Conservation (phyloP, 2,797 vertebrate species). For the Sebastes reedi region DNA sequence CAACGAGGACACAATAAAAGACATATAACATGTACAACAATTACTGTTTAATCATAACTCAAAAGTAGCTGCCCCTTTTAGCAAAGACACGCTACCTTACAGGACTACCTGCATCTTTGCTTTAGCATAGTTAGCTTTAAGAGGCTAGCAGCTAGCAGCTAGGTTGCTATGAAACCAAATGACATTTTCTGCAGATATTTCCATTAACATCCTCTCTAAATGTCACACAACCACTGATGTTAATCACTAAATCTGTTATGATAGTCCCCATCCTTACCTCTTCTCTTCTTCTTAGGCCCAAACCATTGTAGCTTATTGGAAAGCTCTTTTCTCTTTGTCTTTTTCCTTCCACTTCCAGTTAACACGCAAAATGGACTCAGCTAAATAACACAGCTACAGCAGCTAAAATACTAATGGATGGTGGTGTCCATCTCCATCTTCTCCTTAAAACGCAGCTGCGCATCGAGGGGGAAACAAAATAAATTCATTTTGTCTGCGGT, state of each 20-base stretch:
- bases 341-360: conserved; percentile 79
- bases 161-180: conserved; percentile 49
- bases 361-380: conserved; percentile 78
- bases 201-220: conserved; percentile 44
- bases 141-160: conserved; percentile 66
- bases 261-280: conserved; percentile 79
- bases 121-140: conserved; percentile 40
- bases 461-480: conserved; percentile 44
- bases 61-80: background rate
- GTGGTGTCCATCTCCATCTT: conserved; percentile 34
- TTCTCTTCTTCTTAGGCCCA: conserved; percentile 87
- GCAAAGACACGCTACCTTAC: conserved; percentile 36
- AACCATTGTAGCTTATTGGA: conserved; percentile 87
- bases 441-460: conserved; percentile 40
- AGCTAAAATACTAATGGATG: conserved; percentile 61
- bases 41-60: background rate
- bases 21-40: background rate
- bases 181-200: conserved; percentile 34
- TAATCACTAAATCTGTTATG: background rate
- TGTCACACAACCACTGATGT: background rate
- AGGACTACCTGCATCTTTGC: conserved; percentile 59
- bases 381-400: conserved; percentile 57
- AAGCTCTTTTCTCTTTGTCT: conserved; percentile 88
- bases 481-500: conserved; percentile 67
- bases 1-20: background rate